Evolutionary conservation across 1,140 invertebrate genomes (phyloP).

Genomic region (Halesus radiatus): DNA sequence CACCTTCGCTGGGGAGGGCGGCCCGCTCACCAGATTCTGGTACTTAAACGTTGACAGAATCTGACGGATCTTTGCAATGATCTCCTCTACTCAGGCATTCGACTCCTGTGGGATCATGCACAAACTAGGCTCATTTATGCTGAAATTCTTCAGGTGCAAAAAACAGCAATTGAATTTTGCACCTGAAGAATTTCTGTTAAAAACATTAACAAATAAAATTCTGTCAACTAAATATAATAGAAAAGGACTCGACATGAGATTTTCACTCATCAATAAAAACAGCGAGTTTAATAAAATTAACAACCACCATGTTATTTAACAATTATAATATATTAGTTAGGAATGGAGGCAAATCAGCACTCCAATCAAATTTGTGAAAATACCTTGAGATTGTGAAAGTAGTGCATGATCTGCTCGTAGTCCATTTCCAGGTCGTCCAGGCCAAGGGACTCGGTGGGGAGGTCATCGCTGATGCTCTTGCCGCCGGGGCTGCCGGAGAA

Average conservation of each 20-base stretch:
- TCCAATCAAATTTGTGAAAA: slow-evolving; percentile 67
- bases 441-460: slow-evolving; percentile 71
- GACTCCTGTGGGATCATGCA: slow-evolving; percentile 73
- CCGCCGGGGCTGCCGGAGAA: slow-evolving; percentile 72
- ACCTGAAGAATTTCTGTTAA: slow-evolving; percentile 11
- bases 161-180: slow-evolving; percentile 26
- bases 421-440: slow-evolving; percentile 92
- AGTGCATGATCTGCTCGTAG: slow-evolving; percentile 97
- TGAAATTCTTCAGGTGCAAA: slow-evolving; percentile 51
- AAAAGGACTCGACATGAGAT: not conserved
- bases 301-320: too few relatives aligned
- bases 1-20: slow-evolving; percentile 62
- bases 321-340: too few relatives aligned
- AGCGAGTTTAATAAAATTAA: slow-evolving; percentile 8
- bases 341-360: too few relatives aligned
- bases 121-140: slow-evolving; percentile 56
- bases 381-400: slow-evolving; percentile 97
- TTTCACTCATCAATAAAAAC: not conserved
- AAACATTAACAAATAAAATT: slow-evolving; percentile 59
- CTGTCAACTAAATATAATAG: not conserved
- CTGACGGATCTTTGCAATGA: slow-evolving; percentile 83
- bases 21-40: slow-evolving; percentile 71
- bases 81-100: slow-evolving; percentile 84
- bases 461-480: slow-evolving; percentile 59
- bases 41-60: slow-evolving; percentile 81